These are phyloP conservation scores for Cremastobaeus sp. DNA, from an alignment of 2,888 invertebrate species.

Conservation along the genomic window DNA sequence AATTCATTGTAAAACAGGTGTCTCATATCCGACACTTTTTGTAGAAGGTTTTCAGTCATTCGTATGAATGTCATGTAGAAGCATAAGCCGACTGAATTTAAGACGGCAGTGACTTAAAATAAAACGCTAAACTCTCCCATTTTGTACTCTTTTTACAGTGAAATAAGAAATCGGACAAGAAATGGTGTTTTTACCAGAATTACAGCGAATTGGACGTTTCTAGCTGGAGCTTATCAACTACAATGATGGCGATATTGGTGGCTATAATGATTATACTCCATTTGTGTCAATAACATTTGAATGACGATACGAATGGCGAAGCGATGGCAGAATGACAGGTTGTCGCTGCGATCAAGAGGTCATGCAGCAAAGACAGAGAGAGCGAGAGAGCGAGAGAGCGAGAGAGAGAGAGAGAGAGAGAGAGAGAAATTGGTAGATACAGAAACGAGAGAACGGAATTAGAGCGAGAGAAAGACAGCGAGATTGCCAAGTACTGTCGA, in stretches of 20 bases:
- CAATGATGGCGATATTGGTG: conserved; percentile 10
- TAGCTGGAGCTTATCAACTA: conserved; percentile 6
- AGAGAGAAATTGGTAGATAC: conserved; percentile 35
- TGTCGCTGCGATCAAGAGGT: conserved; percentile 63
- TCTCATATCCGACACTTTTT: too few species aligned
- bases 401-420: conserved; percentile 39
- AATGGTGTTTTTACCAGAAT: too few species aligned
- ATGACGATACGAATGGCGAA: conserved; percentile 32
- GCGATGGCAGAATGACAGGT: conserved; percentile 54
- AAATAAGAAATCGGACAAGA: too few species aligned
- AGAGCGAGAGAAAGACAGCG: conserved; percentile 64
- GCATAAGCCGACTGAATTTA: too few species aligned
- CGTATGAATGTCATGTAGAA: too few species aligned
- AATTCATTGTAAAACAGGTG: too few species aligned
- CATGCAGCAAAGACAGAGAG: conserved; percentile 37
- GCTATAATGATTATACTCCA: conserved; percentile 36
- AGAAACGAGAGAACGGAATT: conserved; percentile 57
- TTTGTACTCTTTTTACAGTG: too few species aligned
- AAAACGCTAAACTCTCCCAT: too few species aligned
- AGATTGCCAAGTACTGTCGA: conserved; percentile 76
- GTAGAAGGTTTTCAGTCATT: too few species aligned
- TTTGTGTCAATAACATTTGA: conserved; percentile 41
- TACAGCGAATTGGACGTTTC: conserved; percentile 10
- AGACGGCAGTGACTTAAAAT: too few species aligned
- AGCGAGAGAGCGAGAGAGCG: conserved; percentile 42